These are phyloP conservation scores for Drosophila mayri DNA, from an alignment of 1,140 invertebrate species.

Conservation along the genomic window DNA sequence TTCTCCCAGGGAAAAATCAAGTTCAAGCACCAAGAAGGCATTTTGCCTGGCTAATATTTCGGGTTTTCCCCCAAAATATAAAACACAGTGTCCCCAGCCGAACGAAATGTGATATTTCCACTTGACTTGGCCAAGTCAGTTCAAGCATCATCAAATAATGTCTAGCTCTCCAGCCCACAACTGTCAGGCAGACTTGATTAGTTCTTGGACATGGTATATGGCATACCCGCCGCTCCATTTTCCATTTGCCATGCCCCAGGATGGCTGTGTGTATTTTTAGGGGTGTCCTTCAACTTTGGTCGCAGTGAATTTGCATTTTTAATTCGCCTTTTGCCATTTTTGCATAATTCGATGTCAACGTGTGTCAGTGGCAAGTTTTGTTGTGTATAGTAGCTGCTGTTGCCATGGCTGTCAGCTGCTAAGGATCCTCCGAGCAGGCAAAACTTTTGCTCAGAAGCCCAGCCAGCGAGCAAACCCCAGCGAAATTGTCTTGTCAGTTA, in stretches of 20 bases:
- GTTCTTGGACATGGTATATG: conserved; percentile 45
- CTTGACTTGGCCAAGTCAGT: conserved; percentile 39
- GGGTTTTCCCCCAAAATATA: not conserved
- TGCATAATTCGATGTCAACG: conserved; percentile 77
- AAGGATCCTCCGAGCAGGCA: conserved; percentile 26
- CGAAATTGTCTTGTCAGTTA: conserved; percentile 82
- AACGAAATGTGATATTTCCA: conserved; percentile 53
- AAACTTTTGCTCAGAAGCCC: conserved; percentile 48
- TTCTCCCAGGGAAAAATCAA: not conserved
- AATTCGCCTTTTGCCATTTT: conserved; percentile 77
- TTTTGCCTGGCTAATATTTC: conserved; percentile 35
- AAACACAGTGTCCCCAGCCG: not conserved
- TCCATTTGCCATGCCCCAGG: conserved; percentile 2
- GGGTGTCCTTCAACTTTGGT: conserved; percentile 46
- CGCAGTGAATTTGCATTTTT: conserved; percentile 76
- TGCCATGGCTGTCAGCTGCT: conserved; percentile 61
- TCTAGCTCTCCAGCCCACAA: conserved; percentile 25
- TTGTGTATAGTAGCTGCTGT: conserved; percentile 40
- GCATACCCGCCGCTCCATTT: conserved; percentile 5
- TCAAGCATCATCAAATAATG: conserved; percentile 53
- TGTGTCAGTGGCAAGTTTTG: conserved; percentile 67
- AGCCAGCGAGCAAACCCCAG: conserved; percentile 35
- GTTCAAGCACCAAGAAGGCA: conserved; percentile 5
- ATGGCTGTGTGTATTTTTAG: conserved; percentile 12
- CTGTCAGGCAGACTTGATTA: conserved; percentile 58